phyloP scores from a whole-genome alignment of 1,140 invertebrate species.

The Melipona quadrifasciata region DNA sequence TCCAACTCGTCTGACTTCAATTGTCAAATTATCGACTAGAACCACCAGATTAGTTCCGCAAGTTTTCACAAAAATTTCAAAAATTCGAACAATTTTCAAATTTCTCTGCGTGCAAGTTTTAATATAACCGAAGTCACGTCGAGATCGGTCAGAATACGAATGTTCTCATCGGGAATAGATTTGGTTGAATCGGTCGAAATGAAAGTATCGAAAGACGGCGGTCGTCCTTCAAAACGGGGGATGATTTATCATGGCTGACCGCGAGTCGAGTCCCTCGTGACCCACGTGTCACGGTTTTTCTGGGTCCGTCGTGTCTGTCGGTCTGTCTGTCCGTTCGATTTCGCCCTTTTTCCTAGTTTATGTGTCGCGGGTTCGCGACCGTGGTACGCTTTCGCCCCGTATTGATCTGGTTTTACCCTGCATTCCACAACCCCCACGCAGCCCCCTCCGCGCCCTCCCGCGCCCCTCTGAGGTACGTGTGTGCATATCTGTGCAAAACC shows the following conservation, averaged over 20 bases:
- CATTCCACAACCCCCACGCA: constrained; percentile 55
- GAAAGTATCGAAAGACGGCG: not conserved
- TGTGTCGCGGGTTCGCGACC: constrained; percentile 64
- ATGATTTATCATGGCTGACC: not conserved
- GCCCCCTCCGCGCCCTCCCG: constrained; percentile 49
- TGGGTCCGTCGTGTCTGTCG: not conserved
- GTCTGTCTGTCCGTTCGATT: constrained; percentile 34
- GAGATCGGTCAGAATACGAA: no score
- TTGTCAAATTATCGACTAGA: not conserved
- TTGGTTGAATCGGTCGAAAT: no score
- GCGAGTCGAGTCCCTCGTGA: not conserved
- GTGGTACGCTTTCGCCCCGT: constrained; percentile 65
- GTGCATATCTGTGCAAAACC: constrained; percentile 17
- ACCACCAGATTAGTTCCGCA: no score
- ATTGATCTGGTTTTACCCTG: constrained; percentile 68
- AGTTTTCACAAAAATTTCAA: no score
- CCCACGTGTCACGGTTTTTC: not conserved
- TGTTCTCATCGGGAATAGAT: no score
- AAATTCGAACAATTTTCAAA: no score
- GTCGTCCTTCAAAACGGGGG: not conserved
- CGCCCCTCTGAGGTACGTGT: constrained; percentile 10
- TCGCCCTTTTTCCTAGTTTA: constrained; percentile 31
- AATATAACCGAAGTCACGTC: no score
- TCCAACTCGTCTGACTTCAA: not conserved
- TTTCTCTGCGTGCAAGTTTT: no score